Base-by-base conservation (phyloP, 2,888 invertebrate genomes). In the Oscheius sp. region DNA sequence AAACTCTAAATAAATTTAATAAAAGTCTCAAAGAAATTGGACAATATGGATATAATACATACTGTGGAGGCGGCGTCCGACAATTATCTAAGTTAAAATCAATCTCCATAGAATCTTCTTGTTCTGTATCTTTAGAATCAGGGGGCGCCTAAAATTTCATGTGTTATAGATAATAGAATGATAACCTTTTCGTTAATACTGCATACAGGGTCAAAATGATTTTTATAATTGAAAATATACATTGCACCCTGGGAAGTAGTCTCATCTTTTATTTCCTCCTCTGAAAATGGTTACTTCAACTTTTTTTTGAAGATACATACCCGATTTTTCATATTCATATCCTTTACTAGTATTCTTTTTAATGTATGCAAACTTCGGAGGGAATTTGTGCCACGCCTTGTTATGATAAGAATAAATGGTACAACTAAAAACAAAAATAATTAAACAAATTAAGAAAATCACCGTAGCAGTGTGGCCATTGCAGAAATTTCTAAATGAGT, bases 401-500 rank as follows among this genome's bases (percentile, higher is more conserved):
- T 59, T 16, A n/a, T 35, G 35, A 29, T 59, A 16, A 12, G 59
- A 59, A 35, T 18, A 59, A 27, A 41, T 21, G 16, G 45, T 46
- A 64, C 16, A 45, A 1, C 25, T 64, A n/a, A 25, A 35, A 27
- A 41, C 18, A 63, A 41, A n/a, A 45, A 9, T 64, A 23, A 6
- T 18, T 3, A 6, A 7, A 61, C 16, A 25, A 21, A 56, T 21
- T 29, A 41, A 6, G 43, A 7, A 59, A 7, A 1, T 41, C 46
- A 71, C 71, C 18, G 18, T 21, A 71, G 29, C 23, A 63, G 23
- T 16, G 71, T 71, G 3, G 71, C 71, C 13, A 52, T 35, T 43
- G 71, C 71, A 5, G 12, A 23, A 9, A 71, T 25, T 41, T 71
- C 71, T 13, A 71, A 25, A 16, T 71, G 27, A 13, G 71, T 63